phyloP scores from a whole-genome alignment of 2,888 invertebrate species.

The Clitarchus hookeri region DNA sequence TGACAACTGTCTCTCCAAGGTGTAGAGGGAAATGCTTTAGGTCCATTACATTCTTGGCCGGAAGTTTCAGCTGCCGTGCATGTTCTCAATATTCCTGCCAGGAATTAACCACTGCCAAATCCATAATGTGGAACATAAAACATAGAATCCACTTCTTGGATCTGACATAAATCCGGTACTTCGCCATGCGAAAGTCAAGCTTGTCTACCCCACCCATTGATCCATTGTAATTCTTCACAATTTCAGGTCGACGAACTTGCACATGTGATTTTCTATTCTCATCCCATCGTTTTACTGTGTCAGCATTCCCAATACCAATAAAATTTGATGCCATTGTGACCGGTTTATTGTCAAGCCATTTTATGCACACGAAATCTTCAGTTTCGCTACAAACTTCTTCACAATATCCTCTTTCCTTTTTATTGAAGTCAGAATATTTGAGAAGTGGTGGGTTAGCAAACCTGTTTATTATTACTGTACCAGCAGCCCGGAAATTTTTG shows the following conservation, averaged over 20 bases:
- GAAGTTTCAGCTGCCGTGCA: too few relatives aligned
- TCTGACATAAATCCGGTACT: too few relatives aligned
- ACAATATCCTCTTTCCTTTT: constrained; percentile 34
- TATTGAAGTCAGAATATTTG: constrained; percentile 32
- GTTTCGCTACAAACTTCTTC: constrained; percentile 40
- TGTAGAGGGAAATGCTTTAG: too few relatives aligned
- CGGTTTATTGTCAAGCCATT: constrained; percentile 48
- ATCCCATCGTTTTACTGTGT: constrained; percentile 44
- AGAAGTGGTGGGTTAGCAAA: constrained; percentile 33
- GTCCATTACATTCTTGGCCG: too few relatives aligned
- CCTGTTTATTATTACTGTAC: constrained; percentile 26
- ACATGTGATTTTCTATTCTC: constrained; percentile 43
- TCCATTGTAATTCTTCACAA: constrained; percentile 44
- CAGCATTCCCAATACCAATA: constrained; percentile 43
- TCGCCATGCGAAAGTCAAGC: constrained; percentile 41
- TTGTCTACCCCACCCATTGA: constrained; percentile 49
- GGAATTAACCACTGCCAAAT: too few relatives aligned
- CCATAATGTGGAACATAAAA: too few relatives aligned
- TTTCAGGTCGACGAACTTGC: constrained; percentile 43
- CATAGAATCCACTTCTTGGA: too few relatives aligned
- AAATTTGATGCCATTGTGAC: constrained; percentile 47
- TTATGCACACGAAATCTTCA: constrained; percentile 41
- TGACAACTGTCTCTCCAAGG: too few relatives aligned
- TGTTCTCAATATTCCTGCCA: too few relatives aligned
- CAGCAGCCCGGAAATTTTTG: constrained; percentile 22